Percentiles rank a stretch among this genome's conserved stretches.
Conservation (phyloP, 2,888 invertebrate species). For the Seira musarum region DNA sequence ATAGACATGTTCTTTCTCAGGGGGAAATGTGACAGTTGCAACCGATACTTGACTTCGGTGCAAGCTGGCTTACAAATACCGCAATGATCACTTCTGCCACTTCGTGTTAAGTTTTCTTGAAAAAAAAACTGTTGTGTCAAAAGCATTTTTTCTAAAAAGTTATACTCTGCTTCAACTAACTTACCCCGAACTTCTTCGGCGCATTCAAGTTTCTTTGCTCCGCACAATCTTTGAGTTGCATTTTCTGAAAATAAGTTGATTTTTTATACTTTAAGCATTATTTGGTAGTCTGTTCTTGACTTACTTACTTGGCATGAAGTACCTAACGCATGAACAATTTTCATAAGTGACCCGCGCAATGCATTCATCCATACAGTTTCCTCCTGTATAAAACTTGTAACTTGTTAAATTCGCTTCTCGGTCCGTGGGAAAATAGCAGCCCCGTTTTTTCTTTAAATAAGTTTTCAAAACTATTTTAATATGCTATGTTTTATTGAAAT, state of each 20-base stretch:
- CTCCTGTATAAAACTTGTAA: constrained; percentile 63
- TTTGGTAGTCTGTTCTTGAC: too few species aligned
- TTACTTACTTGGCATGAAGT: constrained; percentile 42
- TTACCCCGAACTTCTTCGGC: constrained; percentile 44
- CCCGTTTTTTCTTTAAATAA: constrained; percentile 49
- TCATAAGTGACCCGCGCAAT: constrained; percentile 72
- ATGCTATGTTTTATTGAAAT: too few species aligned
- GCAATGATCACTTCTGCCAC: constrained; percentile 6
- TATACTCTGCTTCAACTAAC: neutral
- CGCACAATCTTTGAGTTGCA: constrained; percentile 16
- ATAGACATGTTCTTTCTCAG: constrained; percentile 6
- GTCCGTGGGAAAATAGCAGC: constrained; percentile 64
- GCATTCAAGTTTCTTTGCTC: constrained; percentile 49
- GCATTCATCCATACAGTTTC: constrained; percentile 68
- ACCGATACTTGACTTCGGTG: constrained; percentile 26
- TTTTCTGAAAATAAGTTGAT: neutral
- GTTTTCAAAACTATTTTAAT: too few species aligned
- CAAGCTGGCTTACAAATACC: constrained; percentile 27
- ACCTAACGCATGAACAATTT: constrained; percentile 73
- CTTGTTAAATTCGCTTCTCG: constrained; percentile 37
- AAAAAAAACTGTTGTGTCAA: too few species aligned
- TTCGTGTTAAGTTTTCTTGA: constrained; percentile 1
- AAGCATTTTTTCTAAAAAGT: neutral
- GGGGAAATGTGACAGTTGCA: constrained; percentile 34
- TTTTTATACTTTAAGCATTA: constrained; percentile 4